phyloP scores from a whole-genome alignment of 1,140 invertebrate genomes.

The Andrena cerasifolii region DNA sequence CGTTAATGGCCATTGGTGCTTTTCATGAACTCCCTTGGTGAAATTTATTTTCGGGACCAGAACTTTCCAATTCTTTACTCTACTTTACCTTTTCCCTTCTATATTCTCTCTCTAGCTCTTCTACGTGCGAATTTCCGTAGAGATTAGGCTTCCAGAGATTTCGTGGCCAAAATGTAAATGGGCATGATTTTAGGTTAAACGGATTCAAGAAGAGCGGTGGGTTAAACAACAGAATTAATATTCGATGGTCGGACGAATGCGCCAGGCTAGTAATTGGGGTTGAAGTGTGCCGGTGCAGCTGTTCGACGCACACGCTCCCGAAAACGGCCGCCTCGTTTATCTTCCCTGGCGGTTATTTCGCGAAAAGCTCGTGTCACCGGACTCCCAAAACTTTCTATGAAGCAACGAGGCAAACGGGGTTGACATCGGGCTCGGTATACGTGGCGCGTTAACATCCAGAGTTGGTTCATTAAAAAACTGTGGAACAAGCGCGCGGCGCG shows the following conservation, averaged over 20 bases:
- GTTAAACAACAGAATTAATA: no score
- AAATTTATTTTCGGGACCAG: slow-evolving; percentile 52
- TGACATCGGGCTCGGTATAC: slow-evolving; percentile 39
- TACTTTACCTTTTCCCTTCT: no score
- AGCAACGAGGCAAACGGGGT: slow-evolving; percentile 22
- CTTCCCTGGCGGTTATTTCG: slow-evolving; percentile 26
- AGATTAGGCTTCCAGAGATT: no score
- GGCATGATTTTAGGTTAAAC: no score
- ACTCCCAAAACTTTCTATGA: slow-evolving; percentile 3
- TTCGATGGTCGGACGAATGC: no score
- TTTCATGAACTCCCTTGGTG: slow-evolving; percentile 29
- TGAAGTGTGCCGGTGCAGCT: no score
- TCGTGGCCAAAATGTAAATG: no score
- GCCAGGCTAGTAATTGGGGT: no score
- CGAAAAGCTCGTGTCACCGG: slow-evolving; percentile 17
- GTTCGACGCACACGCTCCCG: background rate
- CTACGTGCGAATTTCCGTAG: no score
- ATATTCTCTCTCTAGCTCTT: no score
- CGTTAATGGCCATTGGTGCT: slow-evolving; percentile 48
- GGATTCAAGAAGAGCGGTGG: no score
- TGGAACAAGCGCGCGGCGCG: slow-evolving; percentile 32
- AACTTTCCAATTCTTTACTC: slow-evolving; percentile 17
- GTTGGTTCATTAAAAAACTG: slow-evolving; percentile 49
- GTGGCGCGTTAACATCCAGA: slow-evolving; percentile 46
- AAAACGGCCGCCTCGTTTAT: slow-evolving; percentile 23